Evolutionary conservation across 1,140 invertebrate species (phyloP).

Genomic region (Lerema accius): DNA sequence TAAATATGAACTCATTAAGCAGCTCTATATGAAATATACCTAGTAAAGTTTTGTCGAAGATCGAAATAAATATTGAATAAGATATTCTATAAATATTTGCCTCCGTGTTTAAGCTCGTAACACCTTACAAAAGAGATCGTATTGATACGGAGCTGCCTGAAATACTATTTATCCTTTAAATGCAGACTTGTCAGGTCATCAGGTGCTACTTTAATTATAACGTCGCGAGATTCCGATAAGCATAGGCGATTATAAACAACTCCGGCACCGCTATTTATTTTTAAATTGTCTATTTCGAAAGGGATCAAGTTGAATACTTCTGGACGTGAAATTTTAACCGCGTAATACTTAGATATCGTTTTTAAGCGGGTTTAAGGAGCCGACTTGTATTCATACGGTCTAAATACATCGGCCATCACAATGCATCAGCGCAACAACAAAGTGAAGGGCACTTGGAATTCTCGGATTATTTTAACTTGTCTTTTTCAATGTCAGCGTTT

Average conservation of each 20-base stretch:
- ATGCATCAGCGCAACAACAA: conserved; percentile 73
- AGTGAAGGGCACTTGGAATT: conserved; percentile 80
- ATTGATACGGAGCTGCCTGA: conserved; percentile 39
- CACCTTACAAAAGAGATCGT: conserved; percentile 43
- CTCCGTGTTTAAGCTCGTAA: conserved; percentile 32
- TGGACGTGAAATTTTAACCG: conserved; percentile 38
- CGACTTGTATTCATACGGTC: conserved; percentile 67
- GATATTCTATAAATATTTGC: conserved; percentile 39
- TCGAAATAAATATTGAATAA: conserved; percentile 23
- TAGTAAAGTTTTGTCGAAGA: too few species aligned
- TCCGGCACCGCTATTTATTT: conserved; percentile 12
- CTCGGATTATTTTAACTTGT: conserved; percentile 81
- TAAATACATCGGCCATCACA: conserved; percentile 76
- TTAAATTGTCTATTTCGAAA: conserved; percentile 22
- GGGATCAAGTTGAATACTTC: conserved; percentile 6
- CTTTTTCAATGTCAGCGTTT: conserved; percentile 82
- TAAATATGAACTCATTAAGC: conserved; percentile 7
- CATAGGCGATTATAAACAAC: conserved; percentile 35
- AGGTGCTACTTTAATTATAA: conserved; percentile 44
- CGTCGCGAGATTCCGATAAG: conserved; percentile 35
- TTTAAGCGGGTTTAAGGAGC: conserved; percentile 54
- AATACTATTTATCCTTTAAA: conserved; percentile 37
- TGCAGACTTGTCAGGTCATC: conserved; percentile 29
- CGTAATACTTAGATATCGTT: conserved; percentile 24
- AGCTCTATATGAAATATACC: conserved; percentile 9